Base-by-base conservation (phyloP, 2,797 vertebrate species). In the Gouania willdenowi region DNA sequence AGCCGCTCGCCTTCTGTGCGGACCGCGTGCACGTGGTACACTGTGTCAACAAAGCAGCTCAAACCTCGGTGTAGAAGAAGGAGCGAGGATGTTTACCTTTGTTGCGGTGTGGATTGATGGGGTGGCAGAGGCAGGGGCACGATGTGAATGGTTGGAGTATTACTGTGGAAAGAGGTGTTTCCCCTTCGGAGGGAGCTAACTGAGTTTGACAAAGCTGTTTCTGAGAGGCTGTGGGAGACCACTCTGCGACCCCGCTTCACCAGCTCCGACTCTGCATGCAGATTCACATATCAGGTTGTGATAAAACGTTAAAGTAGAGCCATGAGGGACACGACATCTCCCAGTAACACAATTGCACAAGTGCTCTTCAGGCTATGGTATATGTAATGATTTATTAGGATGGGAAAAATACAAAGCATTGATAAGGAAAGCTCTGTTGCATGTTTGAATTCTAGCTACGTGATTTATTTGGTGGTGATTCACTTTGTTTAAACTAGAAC, bases 131-230 rank as follows among this genome's bases (percentile, higher is more conserved):
- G 76, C 57, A 49, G 71, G 54, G 51, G 56, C 74, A 77, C 75
- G 75, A 80, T 75, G 83, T 77, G 78, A 79, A 81, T 83, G 81
- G 79, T 71, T 67, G 72, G 62, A 63, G 64, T 59, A 75, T 83
- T 76, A 77, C 65, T 70, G 66, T 49, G 75, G 78, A 74, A 63
- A 59, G 63, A 79, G 68, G 72, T 79, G 56, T 62, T 77, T 74
- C 49, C 65, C 78, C 78, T 62, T 72, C 26, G 3, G 66, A 61
- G 77, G 67, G 51, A 20, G 77, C 72, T 85, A 86, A 87, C 76
- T 61, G 80, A 87, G 80, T 86, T 82, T 85, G 86, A 86, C 77
- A 78, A 82, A 82, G 79, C 78, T 76, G 75, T 84, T 85, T 81
- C 71, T 35, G 57, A 61, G 57, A 69, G 50, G 71, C 82, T 78